Evolutionary conservation across 2,797 vertebrate genomes (phyloP).

Genomic region (Antrozous pallidus): DNA sequence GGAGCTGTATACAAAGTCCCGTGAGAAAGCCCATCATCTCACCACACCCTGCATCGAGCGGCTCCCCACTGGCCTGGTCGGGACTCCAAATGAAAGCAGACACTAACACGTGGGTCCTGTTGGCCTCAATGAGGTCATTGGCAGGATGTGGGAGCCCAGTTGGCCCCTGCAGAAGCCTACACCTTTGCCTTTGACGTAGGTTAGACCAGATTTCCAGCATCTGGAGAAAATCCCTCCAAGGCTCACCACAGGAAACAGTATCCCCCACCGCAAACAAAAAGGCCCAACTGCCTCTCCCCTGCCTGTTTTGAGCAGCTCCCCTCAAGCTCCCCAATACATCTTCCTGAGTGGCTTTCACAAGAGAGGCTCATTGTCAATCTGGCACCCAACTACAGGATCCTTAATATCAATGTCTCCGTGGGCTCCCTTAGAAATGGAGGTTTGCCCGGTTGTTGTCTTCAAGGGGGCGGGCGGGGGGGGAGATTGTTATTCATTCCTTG

Average conservation of each 20-base stretch:
- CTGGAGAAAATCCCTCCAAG: background rate
- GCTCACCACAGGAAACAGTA: background rate
- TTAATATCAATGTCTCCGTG: background rate
- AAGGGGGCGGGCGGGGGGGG: background rate
- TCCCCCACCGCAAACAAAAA: background rate
- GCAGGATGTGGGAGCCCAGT: background rate
- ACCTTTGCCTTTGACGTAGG: background rate
- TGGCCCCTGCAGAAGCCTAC: background rate
- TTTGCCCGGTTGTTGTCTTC: background rate
- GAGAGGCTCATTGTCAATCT: conserved; percentile 45
- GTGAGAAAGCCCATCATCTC: background rate
- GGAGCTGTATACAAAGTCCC: background rate
- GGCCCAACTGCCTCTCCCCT: background rate
- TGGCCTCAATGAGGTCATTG: background rate
- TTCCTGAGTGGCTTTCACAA: conserved; percentile 46
- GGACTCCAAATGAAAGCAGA: background rate
- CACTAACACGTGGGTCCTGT: background rate
- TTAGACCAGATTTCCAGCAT: background rate
- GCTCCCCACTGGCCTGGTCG: background rate
- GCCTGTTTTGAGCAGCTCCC: background rate
- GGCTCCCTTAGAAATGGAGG: conserved; percentile 32
- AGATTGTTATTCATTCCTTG: background rate
- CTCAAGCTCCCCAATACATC: conserved; percentile 19
- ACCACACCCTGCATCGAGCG: background rate
- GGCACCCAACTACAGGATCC: conserved; percentile 19